Evolutionary conservation across 2,113 vertebrate genomes (phyloP).

Genomic region (Nothocercus nigrocapillus): DNA sequence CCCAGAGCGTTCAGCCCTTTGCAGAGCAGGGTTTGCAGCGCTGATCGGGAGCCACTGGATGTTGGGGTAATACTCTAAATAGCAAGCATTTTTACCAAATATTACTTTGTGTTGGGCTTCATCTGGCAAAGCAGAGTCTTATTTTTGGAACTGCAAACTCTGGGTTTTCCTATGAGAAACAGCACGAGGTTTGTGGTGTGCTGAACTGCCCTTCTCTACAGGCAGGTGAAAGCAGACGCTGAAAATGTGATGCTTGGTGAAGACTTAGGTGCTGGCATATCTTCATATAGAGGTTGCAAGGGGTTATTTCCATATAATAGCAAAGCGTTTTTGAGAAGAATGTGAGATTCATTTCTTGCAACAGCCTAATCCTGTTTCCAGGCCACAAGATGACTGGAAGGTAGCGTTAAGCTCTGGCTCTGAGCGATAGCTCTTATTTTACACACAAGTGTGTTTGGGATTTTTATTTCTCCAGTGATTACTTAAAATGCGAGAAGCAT

Average conservation of each 20-base stretch:
- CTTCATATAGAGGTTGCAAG: neutral
- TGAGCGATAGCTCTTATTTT: neutral
- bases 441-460: neutral
- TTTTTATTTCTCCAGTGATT: neutral
- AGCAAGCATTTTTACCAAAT: neutral
- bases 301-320: neutral
- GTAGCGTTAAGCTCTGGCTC: neutral
- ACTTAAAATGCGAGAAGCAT: neutral
- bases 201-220: neutral
- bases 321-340: neutral
- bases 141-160: neutral
- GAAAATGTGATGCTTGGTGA: neutral
- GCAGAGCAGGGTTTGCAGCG: neutral
- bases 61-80: neutral
- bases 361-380: neutral
- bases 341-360: neutral
- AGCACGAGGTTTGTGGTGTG: neutral
- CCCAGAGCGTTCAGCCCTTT: neutral
- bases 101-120: neutral
- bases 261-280: neutral
- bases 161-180: neutral
- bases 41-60: fast-evolving
- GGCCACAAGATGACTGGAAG: neutral
- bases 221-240: neutral
- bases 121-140: neutral